Percentiles rank a stretch among this genome's conserved stretches.
Evolutionary conservation across 2,113 vertebrate species (phyloP).

Genomic region (Scopus umbretta): DNA sequence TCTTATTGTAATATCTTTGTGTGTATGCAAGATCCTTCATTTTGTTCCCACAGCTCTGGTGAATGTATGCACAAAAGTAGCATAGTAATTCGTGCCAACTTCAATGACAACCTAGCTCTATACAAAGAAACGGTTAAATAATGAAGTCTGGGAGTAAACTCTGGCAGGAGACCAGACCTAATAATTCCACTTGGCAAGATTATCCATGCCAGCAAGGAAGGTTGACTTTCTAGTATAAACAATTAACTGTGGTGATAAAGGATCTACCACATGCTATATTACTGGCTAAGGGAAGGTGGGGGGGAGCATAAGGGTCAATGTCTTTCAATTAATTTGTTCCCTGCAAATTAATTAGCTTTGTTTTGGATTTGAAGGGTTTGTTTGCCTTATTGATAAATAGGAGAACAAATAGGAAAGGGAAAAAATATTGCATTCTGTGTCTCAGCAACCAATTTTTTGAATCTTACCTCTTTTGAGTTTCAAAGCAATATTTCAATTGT

Average conservation of each 20-base stretch:
- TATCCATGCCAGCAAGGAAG: constrained; percentile 63
- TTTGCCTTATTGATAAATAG: constrained; percentile 18
- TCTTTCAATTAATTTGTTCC: constrained; percentile 28
- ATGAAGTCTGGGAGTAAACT: constrained; percentile 52
- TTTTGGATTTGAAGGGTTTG: neutral
- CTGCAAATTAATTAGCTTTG: neutral
- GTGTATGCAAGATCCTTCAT: neutral
- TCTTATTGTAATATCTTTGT: neutral
- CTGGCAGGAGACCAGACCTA: constrained; percentile 58
- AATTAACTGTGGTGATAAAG: constrained; percentile 67
- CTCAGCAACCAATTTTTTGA: neutral
- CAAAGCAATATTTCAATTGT: neutral
- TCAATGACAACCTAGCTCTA: neutral
- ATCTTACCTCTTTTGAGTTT: neutral
- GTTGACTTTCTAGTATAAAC: constrained; percentile 43
- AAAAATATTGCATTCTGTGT: neutral
- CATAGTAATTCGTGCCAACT: neutral
- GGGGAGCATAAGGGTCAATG: neutral
- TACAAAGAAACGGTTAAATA: constrained; percentile 40
- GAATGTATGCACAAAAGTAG: neutral
- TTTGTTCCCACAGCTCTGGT: constrained; percentile 14
- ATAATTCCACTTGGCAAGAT: constrained; percentile 70
- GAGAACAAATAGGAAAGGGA: neutral
- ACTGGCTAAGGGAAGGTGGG: neutral
- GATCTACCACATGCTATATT: constrained; percentile 43